Evolutionary conservation across 2,888 invertebrate species (phyloP).

Genomic region (Nudaria mundana): DNA sequence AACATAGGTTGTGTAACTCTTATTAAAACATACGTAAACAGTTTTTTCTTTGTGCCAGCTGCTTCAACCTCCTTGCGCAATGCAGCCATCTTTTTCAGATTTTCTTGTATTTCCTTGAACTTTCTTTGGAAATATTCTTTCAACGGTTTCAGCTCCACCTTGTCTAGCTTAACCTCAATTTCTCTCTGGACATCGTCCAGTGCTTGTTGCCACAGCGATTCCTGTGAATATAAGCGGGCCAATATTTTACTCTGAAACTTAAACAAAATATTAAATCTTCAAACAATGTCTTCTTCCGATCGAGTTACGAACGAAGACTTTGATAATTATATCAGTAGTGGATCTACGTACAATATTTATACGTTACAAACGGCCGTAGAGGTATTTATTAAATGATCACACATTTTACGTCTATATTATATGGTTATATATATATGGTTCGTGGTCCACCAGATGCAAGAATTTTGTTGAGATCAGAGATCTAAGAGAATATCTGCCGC

Average conservation of each 20-base stretch:
- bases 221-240: conserved; percentile 52
- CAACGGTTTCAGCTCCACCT: conserved; percentile 83
- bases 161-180: conserved; percentile 85
- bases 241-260: not conserved
- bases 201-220: conserved; percentile 83
- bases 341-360: too few relatives aligned
- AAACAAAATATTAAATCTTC: not conserved
- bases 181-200: conserved; percentile 85
- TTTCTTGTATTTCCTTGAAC: conserved; percentile 82
- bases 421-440: too few relatives aligned
- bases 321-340: too few relatives aligned
- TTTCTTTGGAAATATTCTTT: conserved; percentile 84
- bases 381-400: too few relatives aligned
- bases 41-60: conserved; percentile 85
- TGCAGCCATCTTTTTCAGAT: conserved; percentile 80
- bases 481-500: too few relatives aligned
- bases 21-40: conserved; percentile 73
- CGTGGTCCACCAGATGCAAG: too few relatives aligned
- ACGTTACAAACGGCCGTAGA: too few relatives aligned
- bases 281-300: too few relatives aligned
- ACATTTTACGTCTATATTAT: too few relatives aligned
- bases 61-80: conserved; percentile 84
- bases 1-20: too few relatives aligned
- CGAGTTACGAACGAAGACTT: too few relatives aligned
- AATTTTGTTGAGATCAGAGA: too few relatives aligned